These are phyloP conservation scores for Drosophila mimica DNA, from an alignment of 2,888 invertebrate species.

Conservation along the genomic window DNA sequence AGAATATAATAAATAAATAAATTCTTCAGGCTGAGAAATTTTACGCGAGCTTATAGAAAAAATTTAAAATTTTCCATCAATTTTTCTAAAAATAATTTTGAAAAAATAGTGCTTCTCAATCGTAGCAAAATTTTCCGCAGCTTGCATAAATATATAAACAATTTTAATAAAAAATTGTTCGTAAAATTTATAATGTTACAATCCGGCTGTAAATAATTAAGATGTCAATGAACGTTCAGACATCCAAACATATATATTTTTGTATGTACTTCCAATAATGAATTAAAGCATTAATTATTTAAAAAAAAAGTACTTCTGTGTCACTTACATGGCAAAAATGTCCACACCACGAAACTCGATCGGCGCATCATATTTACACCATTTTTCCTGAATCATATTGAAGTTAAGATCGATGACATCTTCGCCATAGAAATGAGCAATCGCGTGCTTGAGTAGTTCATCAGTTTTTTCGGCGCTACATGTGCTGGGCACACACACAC, in stretches of 20 bases:
- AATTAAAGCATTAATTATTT: background rate
- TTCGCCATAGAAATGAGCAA: constrained; percentile 51
- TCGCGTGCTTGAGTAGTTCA: constrained; percentile 67
- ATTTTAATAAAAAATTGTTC: background rate
- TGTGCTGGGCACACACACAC: constrained; percentile 83
- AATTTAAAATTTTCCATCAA: background rate
- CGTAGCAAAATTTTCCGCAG: background rate
- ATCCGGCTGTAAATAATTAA: background rate
- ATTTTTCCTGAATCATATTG: constrained; percentile 64
- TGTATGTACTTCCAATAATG: background rate
- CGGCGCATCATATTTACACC: constrained; percentile 77
- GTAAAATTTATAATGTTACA: background rate
- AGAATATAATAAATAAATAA: background rate
- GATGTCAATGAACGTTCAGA: background rate
- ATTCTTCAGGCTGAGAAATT: background rate
- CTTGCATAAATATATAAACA: background rate
- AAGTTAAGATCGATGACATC: constrained; percentile 35
- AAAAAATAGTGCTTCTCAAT: background rate
- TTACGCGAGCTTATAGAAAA: background rate
- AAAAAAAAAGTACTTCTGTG: background rate
- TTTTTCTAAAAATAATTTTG: background rate
- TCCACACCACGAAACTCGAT: constrained; percentile 78
- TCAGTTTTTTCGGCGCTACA: constrained; percentile 76
- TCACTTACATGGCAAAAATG: constrained; percentile 83
- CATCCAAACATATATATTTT: background rate